Base-by-base conservation (phyloP, 1,140 invertebrate genomes). In the Ips nitidus region DNA sequence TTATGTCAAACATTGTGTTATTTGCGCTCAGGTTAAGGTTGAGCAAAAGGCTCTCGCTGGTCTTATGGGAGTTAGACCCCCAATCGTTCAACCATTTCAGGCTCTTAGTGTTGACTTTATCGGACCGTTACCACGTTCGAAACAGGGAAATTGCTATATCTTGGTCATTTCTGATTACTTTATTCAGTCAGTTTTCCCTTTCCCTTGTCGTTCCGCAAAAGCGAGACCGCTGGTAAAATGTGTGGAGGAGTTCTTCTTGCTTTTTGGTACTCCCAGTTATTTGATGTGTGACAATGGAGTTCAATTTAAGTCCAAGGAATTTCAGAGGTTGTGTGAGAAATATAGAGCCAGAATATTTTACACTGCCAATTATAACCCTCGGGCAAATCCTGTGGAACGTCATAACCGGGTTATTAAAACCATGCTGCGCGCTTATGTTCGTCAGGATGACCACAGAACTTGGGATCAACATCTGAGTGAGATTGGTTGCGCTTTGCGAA, bases 101-200 rank as follows among this genome's bases (percentile, higher is more conserved):
- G 59, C 70, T 3, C 61, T 79, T 2, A 69, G 75, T 0, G 56
- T 70, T 0, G 78, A 81, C 70, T 50, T 79, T 4, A 75, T 80
- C 65, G 80, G 80, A 53, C 59, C 67, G 1, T 39, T 69, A 36
- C 80, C 79, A 1, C 52, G 50, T 1, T 78, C 75, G 8, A 65
- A 58, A 36, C 41, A 42, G 41, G 78, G 79, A 41, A 72, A 78
- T 59, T 58, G 63, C 36, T 80, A 77, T 66, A 57, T 81, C 1
- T 52, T 81, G 1, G 77, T 81, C 2, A 40, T 78, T 1, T 70
- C 76, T 8, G 80, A 82, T 71, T 69, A 75, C 38, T 78, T 80
- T 59, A 78, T 73, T 2, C 78, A 79, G 59, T 81, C 67, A 58
- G 8, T 53, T 1, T 2, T 73, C 1, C 6, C 70, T 0, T 69